These are phyloP conservation scores for Illadopsis cleaveri DNA, from an alignment of 2,113 vertebrate genomes.

Conservation along the genomic window DNA sequence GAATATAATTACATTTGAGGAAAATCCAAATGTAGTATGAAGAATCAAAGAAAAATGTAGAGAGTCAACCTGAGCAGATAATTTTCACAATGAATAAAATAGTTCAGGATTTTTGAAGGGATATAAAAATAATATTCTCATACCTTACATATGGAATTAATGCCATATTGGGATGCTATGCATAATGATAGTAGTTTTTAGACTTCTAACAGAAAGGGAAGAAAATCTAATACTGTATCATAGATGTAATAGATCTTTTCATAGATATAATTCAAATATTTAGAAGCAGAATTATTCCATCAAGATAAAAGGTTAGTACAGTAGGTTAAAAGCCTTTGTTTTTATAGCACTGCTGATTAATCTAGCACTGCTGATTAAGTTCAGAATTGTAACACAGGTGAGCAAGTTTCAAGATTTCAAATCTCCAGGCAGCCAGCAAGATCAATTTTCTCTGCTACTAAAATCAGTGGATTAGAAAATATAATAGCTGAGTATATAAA, in stretches of 20 bases:
- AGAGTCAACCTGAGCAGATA: not conserved
- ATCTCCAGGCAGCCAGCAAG: not conserved
- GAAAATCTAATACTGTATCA: not conserved
- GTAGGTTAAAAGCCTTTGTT: not conserved
- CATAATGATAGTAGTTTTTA: not conserved
- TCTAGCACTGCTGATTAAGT: not conserved
- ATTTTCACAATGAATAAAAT: not conserved
- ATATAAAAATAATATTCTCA: not conserved
- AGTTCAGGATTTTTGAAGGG: not conserved
- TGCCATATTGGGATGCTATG: not conserved
- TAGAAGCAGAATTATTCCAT: not conserved
- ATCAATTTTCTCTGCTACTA: slow-evolving; percentile 1
- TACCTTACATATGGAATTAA: not conserved
- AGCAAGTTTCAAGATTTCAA: slow-evolving; percentile 5
- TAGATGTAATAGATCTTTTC: not conserved
- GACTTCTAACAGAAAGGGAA: not conserved
- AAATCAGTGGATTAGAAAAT: slow-evolving; percentile 44
- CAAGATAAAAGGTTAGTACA: not conserved
- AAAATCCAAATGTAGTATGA: not conserved
- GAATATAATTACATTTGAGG: not conserved
- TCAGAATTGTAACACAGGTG: not conserved
- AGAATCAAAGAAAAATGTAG: not conserved
- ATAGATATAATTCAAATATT: not conserved
- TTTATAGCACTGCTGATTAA: not conserved
- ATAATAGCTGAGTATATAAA: not conserved